These are phyloP conservation scores for Urocolius indicus DNA, from an alignment of 2,113 vertebrate genomes.

Conservation along the genomic window DNA sequence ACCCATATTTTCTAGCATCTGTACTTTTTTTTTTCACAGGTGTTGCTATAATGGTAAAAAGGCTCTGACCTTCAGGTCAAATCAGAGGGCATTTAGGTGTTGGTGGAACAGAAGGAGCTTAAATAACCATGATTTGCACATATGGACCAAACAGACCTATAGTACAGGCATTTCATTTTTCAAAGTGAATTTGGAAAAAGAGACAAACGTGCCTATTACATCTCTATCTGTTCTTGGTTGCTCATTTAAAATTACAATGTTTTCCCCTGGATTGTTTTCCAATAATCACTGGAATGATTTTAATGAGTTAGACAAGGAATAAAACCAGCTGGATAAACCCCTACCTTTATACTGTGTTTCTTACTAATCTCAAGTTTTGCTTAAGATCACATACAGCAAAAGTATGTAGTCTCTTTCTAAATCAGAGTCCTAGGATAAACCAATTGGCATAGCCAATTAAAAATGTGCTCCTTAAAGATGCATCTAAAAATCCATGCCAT, in stretches of 20 bases:
- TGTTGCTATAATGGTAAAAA: slow-evolving; percentile 69
- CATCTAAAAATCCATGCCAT: not conserved
- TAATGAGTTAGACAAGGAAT: not conserved
- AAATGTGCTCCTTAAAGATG: not conserved
- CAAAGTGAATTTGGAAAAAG: slow-evolving; percentile 17
- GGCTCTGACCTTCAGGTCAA: slow-evolving; percentile 76
- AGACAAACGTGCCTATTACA: not conserved
- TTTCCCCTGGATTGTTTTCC: not conserved
- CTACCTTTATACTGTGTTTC: not conserved
- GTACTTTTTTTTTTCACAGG: slow-evolving; percentile 72
- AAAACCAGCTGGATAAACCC: not conserved
- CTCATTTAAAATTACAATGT: not conserved
- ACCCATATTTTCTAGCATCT: slow-evolving; percentile 75
- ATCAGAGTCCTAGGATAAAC: slow-evolving; percentile 21
- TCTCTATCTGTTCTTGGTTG: not conserved
- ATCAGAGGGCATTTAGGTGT: slow-evolving; percentile 51
- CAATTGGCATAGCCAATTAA: slow-evolving; percentile 65
- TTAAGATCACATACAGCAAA: slow-evolving; percentile 1
- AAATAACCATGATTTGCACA: slow-evolving; percentile 57
- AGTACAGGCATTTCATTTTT: slow-evolving; percentile 36
- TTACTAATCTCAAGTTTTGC: slow-evolving; percentile 20
- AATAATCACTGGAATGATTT: not conserved
- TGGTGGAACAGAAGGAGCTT: slow-evolving; percentile 73
- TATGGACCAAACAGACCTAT: slow-evolving; percentile 49
- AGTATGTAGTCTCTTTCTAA: slow-evolving; percentile 31